A percentile compares a stretch with the other conserved stretches of the same genome.
Evolutionary conservation across 2,888 invertebrate species (phyloP).

Genomic region (Conops quadrifasciatus): DNA sequence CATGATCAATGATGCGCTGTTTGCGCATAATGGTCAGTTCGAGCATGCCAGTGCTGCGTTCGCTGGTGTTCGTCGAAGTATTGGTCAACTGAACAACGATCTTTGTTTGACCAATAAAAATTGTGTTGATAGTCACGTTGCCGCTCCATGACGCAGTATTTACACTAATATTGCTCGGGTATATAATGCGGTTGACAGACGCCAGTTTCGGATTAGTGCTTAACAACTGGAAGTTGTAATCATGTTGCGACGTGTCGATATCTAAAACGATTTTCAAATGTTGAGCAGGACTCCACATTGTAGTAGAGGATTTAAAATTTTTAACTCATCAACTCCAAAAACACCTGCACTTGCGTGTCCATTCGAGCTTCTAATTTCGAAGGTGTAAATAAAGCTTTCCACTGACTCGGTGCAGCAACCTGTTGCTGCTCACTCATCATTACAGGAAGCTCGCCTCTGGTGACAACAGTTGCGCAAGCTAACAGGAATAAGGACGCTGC

Average conservation of each 20-base stretch:
- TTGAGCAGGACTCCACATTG: not conserved
- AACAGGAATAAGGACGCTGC: not conserved
- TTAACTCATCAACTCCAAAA: slow-evolving; percentile 47
- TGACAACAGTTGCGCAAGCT: not conserved
- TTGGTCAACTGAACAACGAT: slow-evolving; percentile 53
- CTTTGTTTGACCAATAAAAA: slow-evolving; percentile 59
- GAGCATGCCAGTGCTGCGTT: slow-evolving; percentile 51
- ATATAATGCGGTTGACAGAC: slow-evolving; percentile 48
- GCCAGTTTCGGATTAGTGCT: slow-evolving; percentile 52
- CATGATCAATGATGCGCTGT: slow-evolving; percentile 73
- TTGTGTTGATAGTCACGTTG: slow-evolving; percentile 48
- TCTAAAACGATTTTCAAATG: slow-evolving; percentile 39
- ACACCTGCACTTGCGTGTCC: slow-evolving; percentile 46
- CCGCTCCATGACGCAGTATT: slow-evolving; percentile 52
- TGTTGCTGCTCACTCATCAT: slow-evolving; percentile 11
- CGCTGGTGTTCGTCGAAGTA: slow-evolving; percentile 46
- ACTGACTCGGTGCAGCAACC: slow-evolving; percentile 35
- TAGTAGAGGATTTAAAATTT: not conserved
- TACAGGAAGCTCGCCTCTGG: not conserved
- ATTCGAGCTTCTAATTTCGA: slow-evolving; percentile 50
- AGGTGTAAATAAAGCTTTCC: slow-evolving; percentile 54
- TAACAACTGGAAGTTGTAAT: slow-evolving; percentile 49
- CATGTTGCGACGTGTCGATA: slow-evolving; percentile 40
- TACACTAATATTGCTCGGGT: slow-evolving; percentile 43
- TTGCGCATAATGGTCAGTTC: slow-evolving; percentile 71